Conservation (phyloP, 2,113 vertebrate species). For the Baryphthengus martii region DNA sequence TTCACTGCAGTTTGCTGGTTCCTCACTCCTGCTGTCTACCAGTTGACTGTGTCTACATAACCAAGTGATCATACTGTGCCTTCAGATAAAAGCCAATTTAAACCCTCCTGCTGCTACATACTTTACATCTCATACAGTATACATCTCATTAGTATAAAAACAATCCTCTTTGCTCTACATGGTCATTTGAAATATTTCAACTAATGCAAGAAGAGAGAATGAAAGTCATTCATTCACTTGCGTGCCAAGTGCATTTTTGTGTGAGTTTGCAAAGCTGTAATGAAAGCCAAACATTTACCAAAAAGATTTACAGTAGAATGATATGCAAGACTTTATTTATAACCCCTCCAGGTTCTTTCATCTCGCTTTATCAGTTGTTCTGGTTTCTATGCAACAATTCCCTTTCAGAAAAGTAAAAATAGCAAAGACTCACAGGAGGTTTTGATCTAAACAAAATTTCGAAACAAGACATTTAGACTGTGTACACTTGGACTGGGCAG, state of each 20-base stretch:
- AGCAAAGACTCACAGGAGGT: background rate
- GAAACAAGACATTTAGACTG: background rate
- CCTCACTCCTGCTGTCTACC: background rate
- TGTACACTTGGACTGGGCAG: background rate
- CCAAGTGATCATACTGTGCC: background rate
- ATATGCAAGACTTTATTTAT: background rate
- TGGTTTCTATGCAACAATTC: background rate
- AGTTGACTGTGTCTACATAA: rapidly evolving
- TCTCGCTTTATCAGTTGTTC: background rate
- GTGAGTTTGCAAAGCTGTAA: background rate
- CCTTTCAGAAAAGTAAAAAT: background rate
- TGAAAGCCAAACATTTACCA: background rate
- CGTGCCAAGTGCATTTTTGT: background rate
- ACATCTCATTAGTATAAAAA: background rate
- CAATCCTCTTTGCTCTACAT: background rate
- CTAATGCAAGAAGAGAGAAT: background rate
- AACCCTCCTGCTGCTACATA: background rate
- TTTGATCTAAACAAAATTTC: background rate
- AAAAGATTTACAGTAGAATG: background rate
- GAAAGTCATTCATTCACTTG: too few species aligned
- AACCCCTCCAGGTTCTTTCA: background rate
- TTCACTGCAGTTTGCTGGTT: background rate
- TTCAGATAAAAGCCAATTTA: background rate
- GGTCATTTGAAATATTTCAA: background rate
- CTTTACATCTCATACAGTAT: too few species aligned